These are phyloP conservation scores for Drosophila ambigua DNA, from an alignment of 1,140 invertebrate species.

Conservation along the genomic window DNA sequence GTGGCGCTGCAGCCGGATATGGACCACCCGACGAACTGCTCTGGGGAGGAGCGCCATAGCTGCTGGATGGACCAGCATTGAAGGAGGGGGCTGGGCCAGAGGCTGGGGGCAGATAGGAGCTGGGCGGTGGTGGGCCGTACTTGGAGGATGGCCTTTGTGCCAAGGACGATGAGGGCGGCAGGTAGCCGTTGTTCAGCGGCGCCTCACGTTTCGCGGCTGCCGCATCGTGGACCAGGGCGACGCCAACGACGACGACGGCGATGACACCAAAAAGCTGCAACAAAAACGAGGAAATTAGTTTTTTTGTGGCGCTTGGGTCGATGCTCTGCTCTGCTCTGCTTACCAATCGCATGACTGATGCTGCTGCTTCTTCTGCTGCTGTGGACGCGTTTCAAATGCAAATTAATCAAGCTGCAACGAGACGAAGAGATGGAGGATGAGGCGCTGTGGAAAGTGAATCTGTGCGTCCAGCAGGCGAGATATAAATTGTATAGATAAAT, in stretches of 20 bases:
- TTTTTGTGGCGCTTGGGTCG: conserved; percentile 50
- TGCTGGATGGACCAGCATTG: conserved; percentile 83
- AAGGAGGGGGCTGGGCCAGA: conserved; percentile 77
- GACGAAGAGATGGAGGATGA: conserved; percentile 18
- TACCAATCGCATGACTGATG: conserved; percentile 58
- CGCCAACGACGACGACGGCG: conserved; percentile 48
- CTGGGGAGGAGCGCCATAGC: conserved; percentile 83
- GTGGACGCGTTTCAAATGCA: conserved; percentile 55
- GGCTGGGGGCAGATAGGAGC: conserved; percentile 78
- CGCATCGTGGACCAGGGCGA: conserved; percentile 29
- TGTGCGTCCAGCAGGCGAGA: conserved; percentile 9
- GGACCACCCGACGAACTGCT: conserved; percentile 58
- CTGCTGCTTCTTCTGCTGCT: conserved; percentile 35
- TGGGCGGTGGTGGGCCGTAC: conserved; percentile 67
- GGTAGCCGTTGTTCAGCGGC: conserved; percentile 66
- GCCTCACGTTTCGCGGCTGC: conserved; percentile 69
- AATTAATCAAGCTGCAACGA: conserved; percentile 58
- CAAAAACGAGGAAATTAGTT: conserved; percentile 73
- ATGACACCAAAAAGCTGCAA: conserved; percentile 66
- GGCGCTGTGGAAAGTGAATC: conserved; percentile 55
- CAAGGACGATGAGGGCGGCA: conserved; percentile 45
- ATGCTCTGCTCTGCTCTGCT: conserved; percentile 23
- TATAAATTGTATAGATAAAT: conserved; percentile 55
- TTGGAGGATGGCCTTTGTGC: conserved; percentile 54
- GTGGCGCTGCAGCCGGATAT: conserved; percentile 82